phyloP scores from a whole-genome alignment of 2,888 invertebrate genomes.

The Agriopis aurantiaria region DNA sequence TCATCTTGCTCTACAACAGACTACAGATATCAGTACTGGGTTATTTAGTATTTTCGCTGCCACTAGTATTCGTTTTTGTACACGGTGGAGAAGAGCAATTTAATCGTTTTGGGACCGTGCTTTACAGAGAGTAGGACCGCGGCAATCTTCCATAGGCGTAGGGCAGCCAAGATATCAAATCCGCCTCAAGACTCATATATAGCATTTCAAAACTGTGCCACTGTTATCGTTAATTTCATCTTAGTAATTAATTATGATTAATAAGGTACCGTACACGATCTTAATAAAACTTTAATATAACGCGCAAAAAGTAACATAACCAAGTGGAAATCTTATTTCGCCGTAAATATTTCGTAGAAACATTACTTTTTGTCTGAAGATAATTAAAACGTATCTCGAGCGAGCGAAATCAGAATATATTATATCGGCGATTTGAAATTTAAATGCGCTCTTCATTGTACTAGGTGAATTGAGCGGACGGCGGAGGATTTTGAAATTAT shows the following conservation, averaged over 20 bases:
- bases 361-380: slow-evolving; percentile 34
- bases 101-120: no score
- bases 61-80: no score
- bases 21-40: no score
- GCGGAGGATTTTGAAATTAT: background rate
- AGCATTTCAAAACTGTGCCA: background rate
- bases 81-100: no score
- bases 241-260: background rate
- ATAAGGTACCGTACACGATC: background rate
- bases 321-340: slow-evolving; percentile 18
- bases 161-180: no score
- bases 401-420: slow-evolving; percentile 42
- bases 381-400: slow-evolving; percentile 36
- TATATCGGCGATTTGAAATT: slow-evolving; percentile 41
- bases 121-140: no score
- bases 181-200: no score
- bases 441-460: slow-evolving; percentile 26
- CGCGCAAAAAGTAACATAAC: slow-evolving; percentile 1
- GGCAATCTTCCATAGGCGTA: no score
- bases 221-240: background rate
- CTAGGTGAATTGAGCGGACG: slow-evolving; percentile 6
- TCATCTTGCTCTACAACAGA: no score
- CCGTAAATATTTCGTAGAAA: slow-evolving; percentile 44
- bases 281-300: background rate
- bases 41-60: no score